These are phyloP conservation scores for Ptilonorhynchus violaceus DNA, from an alignment of 2,113 vertebrate species.

Conservation along the genomic window DNA sequence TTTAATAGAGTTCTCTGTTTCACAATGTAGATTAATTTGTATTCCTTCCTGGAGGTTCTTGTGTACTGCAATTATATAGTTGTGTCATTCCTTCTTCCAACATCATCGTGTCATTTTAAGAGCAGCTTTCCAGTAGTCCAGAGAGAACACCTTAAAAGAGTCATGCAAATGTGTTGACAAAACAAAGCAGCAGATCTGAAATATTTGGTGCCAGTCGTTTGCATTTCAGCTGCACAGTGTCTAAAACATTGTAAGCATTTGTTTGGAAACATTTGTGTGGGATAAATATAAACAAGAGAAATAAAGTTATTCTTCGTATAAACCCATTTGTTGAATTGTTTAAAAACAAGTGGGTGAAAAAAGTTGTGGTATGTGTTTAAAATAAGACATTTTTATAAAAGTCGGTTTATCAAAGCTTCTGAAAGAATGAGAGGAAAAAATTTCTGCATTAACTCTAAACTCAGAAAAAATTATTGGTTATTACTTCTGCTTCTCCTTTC, in stretches of 20 bases:
- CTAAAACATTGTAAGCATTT: neutral
- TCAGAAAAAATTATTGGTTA: neutral
- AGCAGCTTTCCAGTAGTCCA: neutral
- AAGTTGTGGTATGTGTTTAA: neutral
- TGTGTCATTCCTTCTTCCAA: neutral
- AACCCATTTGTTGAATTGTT: neutral
- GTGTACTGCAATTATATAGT: neutral
- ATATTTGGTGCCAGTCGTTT: neutral
- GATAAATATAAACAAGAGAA: neutral
- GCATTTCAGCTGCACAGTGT: neutral
- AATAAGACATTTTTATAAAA: neutral
- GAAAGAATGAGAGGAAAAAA: neutral
- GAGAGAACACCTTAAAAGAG: neutral
- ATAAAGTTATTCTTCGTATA: neutral
- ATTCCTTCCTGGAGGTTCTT: neutral
- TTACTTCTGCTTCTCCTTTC: neutral
- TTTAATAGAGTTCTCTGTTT: neutral
- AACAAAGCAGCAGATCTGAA: neutral
- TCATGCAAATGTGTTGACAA: neutral
- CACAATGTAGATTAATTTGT: neutral
- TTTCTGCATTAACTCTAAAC: neutral
- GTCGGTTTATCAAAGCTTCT: neutral
- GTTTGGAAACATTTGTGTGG: neutral
- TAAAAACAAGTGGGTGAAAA: neutral
- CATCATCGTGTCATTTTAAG: neutral